Evolutionary conservation across 2,888 invertebrate genomes (phyloP).

Genomic region (Minunthozetes semirufus): DNA sequence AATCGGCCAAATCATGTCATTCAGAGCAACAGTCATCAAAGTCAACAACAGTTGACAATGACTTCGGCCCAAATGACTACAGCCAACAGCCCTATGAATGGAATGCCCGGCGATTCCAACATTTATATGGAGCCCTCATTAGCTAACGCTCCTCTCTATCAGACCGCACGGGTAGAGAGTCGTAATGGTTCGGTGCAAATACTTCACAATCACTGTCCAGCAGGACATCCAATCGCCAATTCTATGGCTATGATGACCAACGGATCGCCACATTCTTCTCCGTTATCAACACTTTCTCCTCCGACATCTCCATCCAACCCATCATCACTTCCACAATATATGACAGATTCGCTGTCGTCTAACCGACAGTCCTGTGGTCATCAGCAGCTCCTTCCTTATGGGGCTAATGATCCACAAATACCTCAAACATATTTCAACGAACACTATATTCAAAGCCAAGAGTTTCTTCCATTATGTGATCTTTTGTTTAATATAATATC

Average conservation of each 20-base stretch:
- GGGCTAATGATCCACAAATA: slow-evolving; percentile 2
- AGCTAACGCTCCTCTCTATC: not conserved
- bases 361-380: not conserved
- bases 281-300: not conserved
- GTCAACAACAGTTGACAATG: too few relatives aligned
- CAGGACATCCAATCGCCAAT: not conserved
- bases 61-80: not conserved
- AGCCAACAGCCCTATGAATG: slow-evolving; percentile 4
- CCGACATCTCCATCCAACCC: not conserved
- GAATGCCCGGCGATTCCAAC: slow-evolving; percentile 12
- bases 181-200: not conserved
- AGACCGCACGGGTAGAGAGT: not conserved
- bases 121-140: slow-evolving; percentile 18
- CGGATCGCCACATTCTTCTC: not conserved
- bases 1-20: not conserved
- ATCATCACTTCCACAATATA: not conserved
- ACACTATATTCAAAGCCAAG: slow-evolving; percentile 46
- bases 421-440: slow-evolving; percentile 23
- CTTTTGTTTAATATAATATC: slow-evolving; percentile 84
- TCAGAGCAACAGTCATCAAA: not conserved
- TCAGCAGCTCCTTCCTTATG: not conserved
- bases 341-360: not conserved
- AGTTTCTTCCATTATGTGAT: slow-evolving; percentile 84
- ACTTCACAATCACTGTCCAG: not conserved
- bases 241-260: not conserved